Evolutionary conservation across 2,797 vertebrate genomes (phyloP), one percentile per base, ranked within the genome.

Genomic region (Glyptemys insculpta): DNA sequence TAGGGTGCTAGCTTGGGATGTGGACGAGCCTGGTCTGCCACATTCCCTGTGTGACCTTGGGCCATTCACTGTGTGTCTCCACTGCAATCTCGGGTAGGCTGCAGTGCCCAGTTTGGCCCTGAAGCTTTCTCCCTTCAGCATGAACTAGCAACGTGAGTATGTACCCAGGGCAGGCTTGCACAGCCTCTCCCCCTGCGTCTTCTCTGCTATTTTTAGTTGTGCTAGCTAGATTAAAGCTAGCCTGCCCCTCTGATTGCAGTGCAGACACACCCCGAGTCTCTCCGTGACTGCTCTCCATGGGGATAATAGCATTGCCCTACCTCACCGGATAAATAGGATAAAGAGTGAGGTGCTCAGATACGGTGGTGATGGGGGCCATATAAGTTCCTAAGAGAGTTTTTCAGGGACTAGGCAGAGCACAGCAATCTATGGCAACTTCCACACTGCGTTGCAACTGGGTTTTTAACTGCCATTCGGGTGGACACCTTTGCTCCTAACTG

Each of bases 21-120:
- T 0, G 0, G 21, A 11, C 12, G 31, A 10, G 0, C 0, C 19
- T 72, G 65, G 21, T 41, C 65, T 41, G 37, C 21, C 65, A 41
- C 10, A 72, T 19, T 21, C 65, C 37, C n/a, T 72, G 68, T 23
- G 68, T 68, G 65, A 37, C 19, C 68, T 41, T 37, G 68, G 37
- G 37, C 37, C 21, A 37, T 12, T 72, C 68, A 72, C 65, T 37
- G 34, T 37, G 10, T 5, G 9, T 37, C 65, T 37, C 19, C n/a
- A 37, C 65, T 37, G 18, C 65, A 68, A n/a, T 31, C 14, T 62
- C 3, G 14, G 6, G 59, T 18, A 34, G 31, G 31, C 34, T 68
- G 62, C 8, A 5, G 34, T 34, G 62, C 15, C 18, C 34, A 21
- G 65, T 19, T 68, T 37, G 8, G 65, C 65, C 34, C 18, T 37